Base-by-base conservation (phyloP, 2,113 vertebrate species). In the Tamias sibiricus region DNA sequence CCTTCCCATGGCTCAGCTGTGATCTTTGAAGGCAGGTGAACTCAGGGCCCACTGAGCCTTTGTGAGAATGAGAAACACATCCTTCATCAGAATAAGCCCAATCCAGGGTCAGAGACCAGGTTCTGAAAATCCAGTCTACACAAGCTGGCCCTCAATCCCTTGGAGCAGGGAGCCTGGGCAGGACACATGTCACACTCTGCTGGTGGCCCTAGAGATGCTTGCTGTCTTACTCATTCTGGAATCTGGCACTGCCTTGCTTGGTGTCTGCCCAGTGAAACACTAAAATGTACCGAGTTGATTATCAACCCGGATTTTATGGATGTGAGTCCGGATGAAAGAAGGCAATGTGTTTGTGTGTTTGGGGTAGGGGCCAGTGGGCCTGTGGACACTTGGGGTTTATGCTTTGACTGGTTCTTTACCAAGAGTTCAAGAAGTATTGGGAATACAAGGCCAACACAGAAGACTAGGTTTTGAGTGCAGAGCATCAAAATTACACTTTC, bases 151-250 rank as follows among this genome's bases (percentile, higher is more conserved):
- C 94, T 93, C 24, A 12, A 37, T 17, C 44, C 24, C 59, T 16
- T 42, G 62, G 35, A 47, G 28, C 49, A 77, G 69, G 57, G 8
- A 76, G 26, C 19, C 40, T 8, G 4, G 40, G 26, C 9, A 74
- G 35, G 47, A 77, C 26, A 22, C 37, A 68, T n/a, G 30, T 81
- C 44, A 66, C 30, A 35, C n/a, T 81, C 52, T 22, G 35, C 47
- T 0, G 3, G 12, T 40, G 28, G 74, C 57, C 42, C 66, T 30
- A 8, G 71, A 91, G 83, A 59, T 16, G 17, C 1, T 4, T 16
- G 17, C 1, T 4, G 6, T 57, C 26, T n/a, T 37, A 2, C 8
- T 64, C 0, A 1, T 3, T 54, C 62, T 3, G 16, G 32, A 8
- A 42, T 85, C 66, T 16, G 72, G 0, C 32, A 13, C 16, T 84